Percentiles rank a stretch among this genome's conserved stretches.
Evolutionary conservation across 2,113 vertebrate species (phyloP).

Genomic region (Zeus faber): DNA sequence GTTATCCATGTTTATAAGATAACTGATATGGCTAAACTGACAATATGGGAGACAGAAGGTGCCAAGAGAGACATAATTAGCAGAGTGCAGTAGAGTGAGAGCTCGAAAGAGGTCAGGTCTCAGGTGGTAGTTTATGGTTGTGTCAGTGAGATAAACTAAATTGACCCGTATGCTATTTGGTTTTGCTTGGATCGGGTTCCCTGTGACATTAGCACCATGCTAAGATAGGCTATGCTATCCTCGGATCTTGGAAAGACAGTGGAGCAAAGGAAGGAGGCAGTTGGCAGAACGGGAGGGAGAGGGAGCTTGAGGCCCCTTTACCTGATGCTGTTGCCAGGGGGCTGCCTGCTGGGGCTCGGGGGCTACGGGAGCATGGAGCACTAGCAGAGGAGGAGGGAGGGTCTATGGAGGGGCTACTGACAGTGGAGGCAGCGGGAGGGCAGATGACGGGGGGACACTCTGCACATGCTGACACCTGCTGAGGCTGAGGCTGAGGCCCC

Average conservation of each 20-base stretch:
- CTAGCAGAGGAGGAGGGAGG: constrained; percentile 77
- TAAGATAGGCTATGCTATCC: background rate
- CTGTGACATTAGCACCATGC: background rate
- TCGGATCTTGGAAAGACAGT: constrained; percentile 35
- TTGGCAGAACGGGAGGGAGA: constrained; percentile 42
- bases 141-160: constrained; percentile 14
- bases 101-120: constrained; percentile 22
- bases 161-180: constrained; percentile 14
- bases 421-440: constrained; percentile 75
- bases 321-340: constrained; percentile 99
- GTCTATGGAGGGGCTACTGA: constrained; percentile 90
- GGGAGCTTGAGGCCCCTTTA: constrained; percentile 82
- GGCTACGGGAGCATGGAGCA: constrained; percentile 89
- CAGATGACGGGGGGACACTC: constrained; percentile 87
- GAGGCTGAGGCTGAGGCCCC: constrained; percentile 79
- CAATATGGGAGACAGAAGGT: constrained; percentile 23
- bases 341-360: constrained; percentile 89
- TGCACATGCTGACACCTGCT: constrained; percentile 91
- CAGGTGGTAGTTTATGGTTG: constrained; percentile 4
- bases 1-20: constrained; percentile 8
- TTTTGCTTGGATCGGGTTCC: background rate
- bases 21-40: constrained; percentile 25
- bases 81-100: constrained; percentile 28
- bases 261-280: constrained; percentile 52
- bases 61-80: constrained; percentile 26